Percentiles rank a stretch among this genome's conserved stretches.
phyloP scores from a whole-genome alignment of 2,888 invertebrate genomes.

The Dusona sp. region DNA sequence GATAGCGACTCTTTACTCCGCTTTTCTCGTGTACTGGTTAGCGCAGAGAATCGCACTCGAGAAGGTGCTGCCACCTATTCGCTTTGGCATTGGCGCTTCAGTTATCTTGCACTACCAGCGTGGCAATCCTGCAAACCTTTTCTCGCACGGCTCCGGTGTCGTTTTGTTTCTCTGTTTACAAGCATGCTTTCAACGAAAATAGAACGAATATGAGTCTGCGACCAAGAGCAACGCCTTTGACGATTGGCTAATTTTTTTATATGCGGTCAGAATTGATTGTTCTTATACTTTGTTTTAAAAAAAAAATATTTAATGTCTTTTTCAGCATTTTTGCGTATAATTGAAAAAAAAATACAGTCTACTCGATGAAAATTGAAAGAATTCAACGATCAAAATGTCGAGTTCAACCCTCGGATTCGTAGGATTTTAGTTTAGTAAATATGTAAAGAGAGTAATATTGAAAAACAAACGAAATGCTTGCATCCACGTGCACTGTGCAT shows the following conservation, averaged over 20 bases:
- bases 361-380: no score
- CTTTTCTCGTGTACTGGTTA: neutral
- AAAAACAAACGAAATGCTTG: neutral
- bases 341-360: neutral
- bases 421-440: neutral
- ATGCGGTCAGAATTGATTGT: neutral
- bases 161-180: neutral
- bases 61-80: constrained; percentile 31
- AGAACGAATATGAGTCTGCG: neutral
- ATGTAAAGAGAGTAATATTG: neutral
- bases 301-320: neutral
- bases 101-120: constrained; percentile 9
- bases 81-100: neutral
- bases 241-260: neutral
- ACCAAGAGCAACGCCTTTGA: neutral
- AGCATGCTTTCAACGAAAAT: neutral
- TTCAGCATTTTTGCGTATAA: neutral
- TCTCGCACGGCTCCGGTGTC: neutral
- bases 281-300: neutral
- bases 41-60: constrained; percentile 24
- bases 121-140: constrained; percentile 15
- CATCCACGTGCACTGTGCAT: neutral
- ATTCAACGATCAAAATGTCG: no score
- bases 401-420: no score
- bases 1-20: neutral